Evolutionary conservation across 2,797 vertebrate species (phyloP).

Genomic region (Crotalus adamanteus): DNA sequence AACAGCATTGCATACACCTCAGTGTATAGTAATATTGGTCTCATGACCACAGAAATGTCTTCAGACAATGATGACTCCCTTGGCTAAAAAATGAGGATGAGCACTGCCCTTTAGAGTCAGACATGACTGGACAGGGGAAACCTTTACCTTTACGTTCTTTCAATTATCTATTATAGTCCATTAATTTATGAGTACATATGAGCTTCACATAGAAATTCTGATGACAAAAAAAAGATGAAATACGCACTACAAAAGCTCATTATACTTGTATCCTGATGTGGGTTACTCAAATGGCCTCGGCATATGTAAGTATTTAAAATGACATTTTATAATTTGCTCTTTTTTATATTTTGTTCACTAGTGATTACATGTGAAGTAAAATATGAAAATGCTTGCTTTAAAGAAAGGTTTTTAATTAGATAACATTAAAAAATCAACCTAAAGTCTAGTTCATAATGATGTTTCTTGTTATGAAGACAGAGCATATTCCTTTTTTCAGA

Average conservation of each 20-base stretch:
- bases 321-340: background rate
- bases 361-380: background rate
- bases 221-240: no score
- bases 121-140: no score
- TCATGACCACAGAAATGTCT: no score
- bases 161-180: background rate
- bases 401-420: slow-evolving; percentile 1
- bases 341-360: background rate
- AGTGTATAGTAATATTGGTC: no score
- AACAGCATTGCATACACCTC: no score
- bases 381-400: background rate
- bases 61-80: no score
- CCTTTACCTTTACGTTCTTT: background rate
- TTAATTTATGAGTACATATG: background rate
- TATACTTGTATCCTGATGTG: no score
- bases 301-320: background rate
- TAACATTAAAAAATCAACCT: background rate
- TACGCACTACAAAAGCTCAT: no score
- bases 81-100: no score
- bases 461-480: background rate
- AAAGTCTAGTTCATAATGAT: background rate
- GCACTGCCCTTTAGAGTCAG: no score
- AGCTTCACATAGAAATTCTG: no score
- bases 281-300: background rate
- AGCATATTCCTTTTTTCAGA: background rate